A percentile compares a stretch with the other conserved stretches of the same genome.
phyloP scores from a whole-genome alignment of 2,113 vertebrate species.

The Leptosomus discolor region DNA sequence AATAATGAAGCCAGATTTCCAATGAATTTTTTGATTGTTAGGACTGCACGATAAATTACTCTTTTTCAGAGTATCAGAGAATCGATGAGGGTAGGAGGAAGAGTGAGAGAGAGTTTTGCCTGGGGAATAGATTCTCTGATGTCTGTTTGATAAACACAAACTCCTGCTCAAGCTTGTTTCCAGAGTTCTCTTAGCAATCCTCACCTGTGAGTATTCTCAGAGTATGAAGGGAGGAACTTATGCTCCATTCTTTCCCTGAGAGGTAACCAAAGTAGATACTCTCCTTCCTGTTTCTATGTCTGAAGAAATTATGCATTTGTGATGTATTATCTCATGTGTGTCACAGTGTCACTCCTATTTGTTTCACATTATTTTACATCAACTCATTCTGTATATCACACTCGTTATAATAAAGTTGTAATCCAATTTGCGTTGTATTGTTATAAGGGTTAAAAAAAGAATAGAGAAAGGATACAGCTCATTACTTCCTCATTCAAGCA shows the following conservation, averaged over 20 bases:
- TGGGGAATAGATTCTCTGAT: neutral
- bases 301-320: neutral
- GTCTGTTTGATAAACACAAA: neutral
- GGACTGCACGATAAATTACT: neutral
- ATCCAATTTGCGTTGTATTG: neutral
- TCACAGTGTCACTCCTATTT: neutral
- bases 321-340: neutral
- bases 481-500: neutral
- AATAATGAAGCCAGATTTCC: neutral
- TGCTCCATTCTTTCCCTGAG: neutral
- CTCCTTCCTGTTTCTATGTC: neutral
- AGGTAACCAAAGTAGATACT: neutral
- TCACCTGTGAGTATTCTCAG: neutral
- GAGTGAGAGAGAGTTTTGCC: neutral
- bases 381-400: neutral
- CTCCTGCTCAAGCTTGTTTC: neutral
- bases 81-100: neutral
- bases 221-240: neutral
- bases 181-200: neutral
- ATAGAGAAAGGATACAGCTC: neutral
- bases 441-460: neutral
- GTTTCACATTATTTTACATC: neutral
- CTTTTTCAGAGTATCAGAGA: neutral
- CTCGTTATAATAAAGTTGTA: neutral
- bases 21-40: neutral